Evolutionary conservation across 2,113 vertebrate species (phyloP).

Genomic region (human): GRCh38 chr6:101173501-101174000

Average conservation of each 20-base stretch:
- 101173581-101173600: not conserved
- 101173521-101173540: not conserved
- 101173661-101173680: not conserved
- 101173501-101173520: conserved; percentile 2
- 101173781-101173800: not conserved
- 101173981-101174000: not conserved
- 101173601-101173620: not conserved
- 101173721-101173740: not conserved
- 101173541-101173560: not conserved
- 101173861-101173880: not conserved
- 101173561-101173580: not conserved
- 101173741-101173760: not conserved
- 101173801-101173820: not conserved
- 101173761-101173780: not conserved
- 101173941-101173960: not conserved
- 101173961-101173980: not conserved
- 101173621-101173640: not conserved
- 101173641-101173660: not conserved
- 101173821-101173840: not conserved
- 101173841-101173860: not conserved
- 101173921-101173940: not conserved
- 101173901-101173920: not conserved
- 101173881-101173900: not conserved
- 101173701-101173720: not conserved
- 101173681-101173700: not conserved